These are phyloP conservation scores for Trichomalopsis sarcophagae DNA, from an alignment of 1,140 invertebrate species.

Conservation along the genomic window DNA sequence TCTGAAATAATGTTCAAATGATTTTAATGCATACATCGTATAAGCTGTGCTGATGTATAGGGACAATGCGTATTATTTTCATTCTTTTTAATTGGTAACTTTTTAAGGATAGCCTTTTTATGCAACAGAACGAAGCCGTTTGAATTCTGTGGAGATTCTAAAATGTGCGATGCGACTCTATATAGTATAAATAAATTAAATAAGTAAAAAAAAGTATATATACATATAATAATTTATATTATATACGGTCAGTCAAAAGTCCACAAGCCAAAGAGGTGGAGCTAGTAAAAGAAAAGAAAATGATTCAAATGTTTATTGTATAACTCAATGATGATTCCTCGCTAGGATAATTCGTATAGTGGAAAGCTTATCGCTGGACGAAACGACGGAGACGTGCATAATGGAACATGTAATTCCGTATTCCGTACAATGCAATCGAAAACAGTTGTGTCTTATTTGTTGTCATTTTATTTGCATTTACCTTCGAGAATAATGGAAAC, in stretches of 20 bases:
- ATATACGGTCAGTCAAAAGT: slow-evolving; percentile 69
- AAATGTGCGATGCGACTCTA: slow-evolving; percentile 4
- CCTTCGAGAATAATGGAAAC: slow-evolving; percentile 42
- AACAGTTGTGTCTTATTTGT: slow-evolving; percentile 43
- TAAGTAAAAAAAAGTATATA: slow-evolving; percentile 46
- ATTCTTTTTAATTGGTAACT: slow-evolving; percentile 14
- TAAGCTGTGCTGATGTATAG: not conserved
- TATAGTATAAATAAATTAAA: slow-evolving; percentile 41
- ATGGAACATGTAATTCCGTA: slow-evolving; percentile 43
- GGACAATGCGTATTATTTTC: not conserved
- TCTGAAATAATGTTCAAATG: slow-evolving; percentile 5
- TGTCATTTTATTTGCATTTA: slow-evolving; percentile 39
- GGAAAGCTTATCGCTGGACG: slow-evolving; percentile 53
- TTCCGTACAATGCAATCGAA: slow-evolving; percentile 50
- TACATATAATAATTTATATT: slow-evolving; percentile 65
- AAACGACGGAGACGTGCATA: slow-evolving; percentile 34
- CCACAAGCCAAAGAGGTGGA: slow-evolving; percentile 73
- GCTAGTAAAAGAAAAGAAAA: slow-evolving; percentile 66
- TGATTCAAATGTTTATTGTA: slow-evolving; percentile 54
- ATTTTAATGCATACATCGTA: slow-evolving; percentile 16
- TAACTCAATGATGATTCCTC: slow-evolving; percentile 59
- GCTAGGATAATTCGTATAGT: slow-evolving; percentile 53
- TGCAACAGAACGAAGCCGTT: not conserved
- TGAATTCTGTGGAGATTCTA: slow-evolving; percentile 41
- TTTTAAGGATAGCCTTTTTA: slow-evolving; percentile 28